phyloP scores from a whole-genome alignment of 2,797 vertebrate species.

The Pipistrellus pipistrellus region DNA sequence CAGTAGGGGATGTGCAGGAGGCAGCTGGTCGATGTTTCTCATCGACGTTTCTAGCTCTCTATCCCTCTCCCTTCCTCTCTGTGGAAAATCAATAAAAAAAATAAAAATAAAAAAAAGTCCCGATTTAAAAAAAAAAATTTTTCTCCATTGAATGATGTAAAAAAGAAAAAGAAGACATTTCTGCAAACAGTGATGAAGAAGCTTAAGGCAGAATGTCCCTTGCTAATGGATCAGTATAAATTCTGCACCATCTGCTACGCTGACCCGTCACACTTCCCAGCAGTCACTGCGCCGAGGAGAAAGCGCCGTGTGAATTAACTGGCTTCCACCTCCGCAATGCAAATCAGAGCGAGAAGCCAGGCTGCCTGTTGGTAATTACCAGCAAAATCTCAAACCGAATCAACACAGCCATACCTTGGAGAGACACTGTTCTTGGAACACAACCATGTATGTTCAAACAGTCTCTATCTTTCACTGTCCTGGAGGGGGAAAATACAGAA shows the following conservation, averaged over 20 bases:
- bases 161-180: background rate
- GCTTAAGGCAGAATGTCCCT: background rate
- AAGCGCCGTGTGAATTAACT: background rate
- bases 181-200: background rate
- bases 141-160: background rate
- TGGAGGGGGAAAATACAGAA: background rate
- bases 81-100: too few species aligned
- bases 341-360: conserved; percentile 7
- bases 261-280: background rate
- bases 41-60: too few species aligned
- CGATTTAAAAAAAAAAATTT: background rate
- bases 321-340: background rate
- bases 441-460: background rate
- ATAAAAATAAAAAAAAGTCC: too few species aligned
- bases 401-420: background rate
- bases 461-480: background rate
- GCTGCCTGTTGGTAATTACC: background rate
- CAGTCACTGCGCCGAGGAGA: background rate
- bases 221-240: background rate
- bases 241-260: conserved; percentile 10
- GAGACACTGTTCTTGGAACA: background rate
- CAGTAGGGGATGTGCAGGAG: too few species aligned
- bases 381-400: conserved; percentile 36
- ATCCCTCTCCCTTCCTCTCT: too few species aligned
- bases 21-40: too few species aligned